Evolutionary conservation across 2,797 vertebrate species (phyloP).

Genomic region (Brachyalestes nurse): DNA sequence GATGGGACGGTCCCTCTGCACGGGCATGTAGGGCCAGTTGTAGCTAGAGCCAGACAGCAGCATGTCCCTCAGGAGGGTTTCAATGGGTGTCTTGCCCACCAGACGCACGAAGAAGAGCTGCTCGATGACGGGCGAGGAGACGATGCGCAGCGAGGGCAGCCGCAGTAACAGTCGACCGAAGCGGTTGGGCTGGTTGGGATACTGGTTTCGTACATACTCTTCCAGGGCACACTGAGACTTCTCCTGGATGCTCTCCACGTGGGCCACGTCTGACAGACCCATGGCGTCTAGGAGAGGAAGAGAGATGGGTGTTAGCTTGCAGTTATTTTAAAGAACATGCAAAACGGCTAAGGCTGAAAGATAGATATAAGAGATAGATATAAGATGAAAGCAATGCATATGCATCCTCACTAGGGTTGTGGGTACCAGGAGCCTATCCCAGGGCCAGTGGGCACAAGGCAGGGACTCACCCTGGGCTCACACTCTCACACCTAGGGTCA

Average conservation of each 20-base stretch:
- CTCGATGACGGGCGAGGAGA: constrained; percentile 88
- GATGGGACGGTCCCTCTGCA: constrained; percentile 81
- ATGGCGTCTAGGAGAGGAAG: constrained; percentile 77
- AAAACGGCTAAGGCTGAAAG: constrained; percentile 7
- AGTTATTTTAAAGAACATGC: constrained; percentile 22
- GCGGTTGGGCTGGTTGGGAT: constrained; percentile 86
- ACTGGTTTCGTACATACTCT: constrained; percentile 88
- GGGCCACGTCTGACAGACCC: constrained; percentile 85
- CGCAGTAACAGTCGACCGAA: constrained; percentile 87
- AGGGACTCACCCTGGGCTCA: no score
- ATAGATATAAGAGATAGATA: no score
- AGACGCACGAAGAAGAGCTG: constrained; percentile 90
- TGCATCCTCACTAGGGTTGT: no score
- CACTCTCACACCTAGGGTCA: no score
- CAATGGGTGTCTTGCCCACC: constrained; percentile 90
- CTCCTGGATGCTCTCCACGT: constrained; percentile 89
- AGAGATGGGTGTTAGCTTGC: constrained; percentile 12
- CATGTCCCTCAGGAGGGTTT: constrained; percentile 90
- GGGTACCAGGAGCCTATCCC: no score
- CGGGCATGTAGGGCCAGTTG: constrained; percentile 84
- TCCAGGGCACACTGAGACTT: constrained; percentile 89
- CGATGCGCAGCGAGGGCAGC: constrained; percentile 86
- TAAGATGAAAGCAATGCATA: no score
- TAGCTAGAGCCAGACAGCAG: constrained; percentile 87
- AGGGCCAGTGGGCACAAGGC: no score